These are phyloP conservation scores for Siderastrea radians DNA, from an alignment of 92 coral and sea anemone genomes.

Conservation along the genomic window DNA sequence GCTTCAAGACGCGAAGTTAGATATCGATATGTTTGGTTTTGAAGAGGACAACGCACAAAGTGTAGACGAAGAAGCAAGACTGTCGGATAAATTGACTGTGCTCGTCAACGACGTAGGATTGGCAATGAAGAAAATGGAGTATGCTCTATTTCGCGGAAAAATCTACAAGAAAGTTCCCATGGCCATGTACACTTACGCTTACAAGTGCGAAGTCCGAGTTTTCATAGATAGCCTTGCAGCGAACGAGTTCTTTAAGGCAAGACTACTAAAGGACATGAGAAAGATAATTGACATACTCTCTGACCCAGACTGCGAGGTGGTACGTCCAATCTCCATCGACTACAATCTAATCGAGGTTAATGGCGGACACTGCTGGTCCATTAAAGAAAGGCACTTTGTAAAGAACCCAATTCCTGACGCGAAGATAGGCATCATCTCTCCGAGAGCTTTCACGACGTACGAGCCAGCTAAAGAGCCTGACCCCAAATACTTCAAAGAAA, in stretches of 20 bases:
- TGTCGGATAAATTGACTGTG: slow-evolving; percentile 26
- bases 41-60: neutral
- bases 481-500: slow-evolving; percentile 38
- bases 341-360: too few relatives aligned
- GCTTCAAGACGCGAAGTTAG: slow-evolving; percentile 9
- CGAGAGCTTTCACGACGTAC: slow-evolving; percentile 31
- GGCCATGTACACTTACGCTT: slow-evolving; percentile 45
- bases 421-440: slow-evolving; percentile 18
- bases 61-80: neutral
- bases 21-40: slow-evolving; percentile 1
- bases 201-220: too few relatives aligned
- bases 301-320: too few relatives aligned
- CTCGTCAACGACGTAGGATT: slow-evolving; percentile 33
- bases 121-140: slow-evolving; percentile 38
- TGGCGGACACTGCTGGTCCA: slow-evolving; percentile 31
- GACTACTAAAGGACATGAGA: too few relatives aligned
- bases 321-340: too few relatives aligned
- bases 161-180: slow-evolving; percentile 26
- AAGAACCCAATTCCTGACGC: neutral
- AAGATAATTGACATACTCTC: too few relatives aligned
- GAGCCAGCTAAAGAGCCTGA: slow-evolving; percentile 3
- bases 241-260: too few relatives aligned
- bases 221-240: too few relatives aligned
- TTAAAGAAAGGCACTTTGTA: slow-evolving; percentile 5
- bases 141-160: slow-evolving; percentile 38